Percentiles rank a stretch among this genome's conserved stretches.
Conservation (phyloP, 2,113 vertebrate genomes). For the Xiphophorus maculatus region DNA sequence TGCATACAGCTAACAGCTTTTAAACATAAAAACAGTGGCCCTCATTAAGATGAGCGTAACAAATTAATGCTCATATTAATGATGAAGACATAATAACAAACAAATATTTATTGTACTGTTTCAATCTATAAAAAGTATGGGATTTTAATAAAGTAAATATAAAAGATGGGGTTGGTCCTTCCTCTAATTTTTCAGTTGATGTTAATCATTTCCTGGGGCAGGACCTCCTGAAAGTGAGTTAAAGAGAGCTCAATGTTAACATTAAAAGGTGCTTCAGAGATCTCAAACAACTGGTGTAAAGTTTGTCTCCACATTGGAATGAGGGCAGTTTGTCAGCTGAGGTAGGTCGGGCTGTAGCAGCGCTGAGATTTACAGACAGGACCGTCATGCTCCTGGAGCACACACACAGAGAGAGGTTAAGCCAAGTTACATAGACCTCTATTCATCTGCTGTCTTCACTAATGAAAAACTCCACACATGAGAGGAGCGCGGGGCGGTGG, state of each 20-base stretch:
- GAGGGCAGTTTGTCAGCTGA: conserved; percentile 67
- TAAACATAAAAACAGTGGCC: too few species aligned
- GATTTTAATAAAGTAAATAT: conserved; percentile 26
- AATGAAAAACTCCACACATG: conserved; percentile 76
- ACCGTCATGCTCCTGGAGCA: conserved; percentile 70
- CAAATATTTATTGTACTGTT: neutral
- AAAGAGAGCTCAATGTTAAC: conserved; percentile 50
- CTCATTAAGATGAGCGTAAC: too few species aligned
- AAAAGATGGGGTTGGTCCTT: conserved; percentile 47
- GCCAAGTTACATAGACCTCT: conserved; percentile 71
- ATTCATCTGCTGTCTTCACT: conserved; percentile 74
- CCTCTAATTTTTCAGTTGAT: conserved; percentile 60
- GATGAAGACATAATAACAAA: too few species aligned
- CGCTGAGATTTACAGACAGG: conserved; percentile 71
- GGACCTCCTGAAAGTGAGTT: conserved; percentile 53
- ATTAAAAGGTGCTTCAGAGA: conserved; percentile 59
- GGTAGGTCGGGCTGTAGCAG: conserved; percentile 62
- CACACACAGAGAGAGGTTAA: conserved; percentile 65
- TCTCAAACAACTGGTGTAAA: conserved; percentile 47
- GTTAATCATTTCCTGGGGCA: conserved; percentile 61
- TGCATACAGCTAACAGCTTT: too few species aligned
- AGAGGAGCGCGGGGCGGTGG: conserved; percentile 56
- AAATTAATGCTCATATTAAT: too few species aligned
- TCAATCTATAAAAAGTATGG: neutral
- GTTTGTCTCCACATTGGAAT: conserved; percentile 60